Base-by-base conservation (phyloP, 1,140 invertebrate species). In the Cylas formicarius region DNA sequence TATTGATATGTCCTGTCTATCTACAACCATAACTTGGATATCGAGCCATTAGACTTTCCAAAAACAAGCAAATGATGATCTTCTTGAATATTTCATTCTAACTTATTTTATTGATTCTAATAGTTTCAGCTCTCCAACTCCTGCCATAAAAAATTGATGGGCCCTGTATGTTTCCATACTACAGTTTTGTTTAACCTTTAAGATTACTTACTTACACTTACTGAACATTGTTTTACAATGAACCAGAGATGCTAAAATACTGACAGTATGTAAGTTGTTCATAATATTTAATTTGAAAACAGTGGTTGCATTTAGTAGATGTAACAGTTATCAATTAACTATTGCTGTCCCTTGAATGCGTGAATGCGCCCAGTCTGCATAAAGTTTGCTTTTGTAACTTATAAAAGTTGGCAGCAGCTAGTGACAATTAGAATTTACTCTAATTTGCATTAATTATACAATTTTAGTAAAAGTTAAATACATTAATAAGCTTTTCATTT, bases 181-280 rank as follows among this genome's bases (percentile, higher is more conserved):
- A n/a, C n/a, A n/a, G n/a, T n/a, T n/a, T n/a, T n/a, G n/a, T n/a
- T n/a, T n/a, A n/a, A n/a, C n/a, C n/a, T n/a, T n/a, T n/a, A n/a
- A n/a, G n/a, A n/a, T n/a, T n/a, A n/a, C n/a, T n/a, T n/a, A n/a
- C n/a, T n/a, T n/a, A 32, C 14, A 16, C 11, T 26, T 26, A 1
- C 9, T 26, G 24, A 26, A 26, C 9, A 26, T 26, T 26, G 11
- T 9, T 26, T 26, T 26, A 9, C 11, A 9, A 26, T 26, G 9
- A 26, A 9, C 9, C 9, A 9, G 9, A 26, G 11, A 11, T 18
- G n/a, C 32, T 11, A 34, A 11, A 38, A 23, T 28, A 40, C 23
- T 50, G 42, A 43, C 48, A 37, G 48, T 42, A 50, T 47, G 49
- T 51, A 41, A 47, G 46, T 40, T 46, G 34, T 14, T 11, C n/a